Evolutionary conservation across 2,888 invertebrate genomes (phyloP), one percentile per base, ranked within the genome.

Genomic region (Tipula unca): DNA sequence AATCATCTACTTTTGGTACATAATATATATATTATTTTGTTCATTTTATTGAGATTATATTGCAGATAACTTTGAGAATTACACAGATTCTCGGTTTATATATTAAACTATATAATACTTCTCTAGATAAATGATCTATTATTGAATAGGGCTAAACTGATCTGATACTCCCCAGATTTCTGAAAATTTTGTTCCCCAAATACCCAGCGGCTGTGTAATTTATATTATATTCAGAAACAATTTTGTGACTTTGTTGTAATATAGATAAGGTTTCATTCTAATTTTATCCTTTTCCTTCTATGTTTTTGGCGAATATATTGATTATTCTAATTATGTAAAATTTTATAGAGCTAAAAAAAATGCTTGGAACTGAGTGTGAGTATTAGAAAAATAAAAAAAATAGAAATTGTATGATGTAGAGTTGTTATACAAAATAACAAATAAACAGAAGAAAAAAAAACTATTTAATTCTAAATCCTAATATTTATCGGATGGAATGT

Each of bases 401-500:
- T 32, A 32, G 6, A 54, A 69, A 25, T 69, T 20, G 5, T 54
- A 69, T 25, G 25, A 69, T 10, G 69, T 69, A 69, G 69, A 1
- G 69, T 25, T 69, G n/a, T n/a, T n/a, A 14, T n/a, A 48, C 14
- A 42, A 42, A 42, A 42, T 42, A 48, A 48, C n/a, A 48, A 17
- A 48, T 5, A 48, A 48, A 42, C 42, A 10, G 42, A 42, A 42
- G 13, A 14, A n/a, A n/a, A n/a, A 17, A 17, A 25, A 25, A 25
- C 4, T 48, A 39, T 69, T 69, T 10, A 69, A 69, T 69, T 25
- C 25, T 69, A 25, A 25, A 25, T 25, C 10, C 69, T 69, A 69
- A 25, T 69, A 69, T 69, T 89, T 89, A 91, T 88, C 91, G 91
- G 87, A 91, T 90, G 88, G 92, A 92, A 89, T 93, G 92, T 89